Evolutionary conservation across 2,888 invertebrate species (phyloP).

Genomic region (Epinotia nisella): DNA sequence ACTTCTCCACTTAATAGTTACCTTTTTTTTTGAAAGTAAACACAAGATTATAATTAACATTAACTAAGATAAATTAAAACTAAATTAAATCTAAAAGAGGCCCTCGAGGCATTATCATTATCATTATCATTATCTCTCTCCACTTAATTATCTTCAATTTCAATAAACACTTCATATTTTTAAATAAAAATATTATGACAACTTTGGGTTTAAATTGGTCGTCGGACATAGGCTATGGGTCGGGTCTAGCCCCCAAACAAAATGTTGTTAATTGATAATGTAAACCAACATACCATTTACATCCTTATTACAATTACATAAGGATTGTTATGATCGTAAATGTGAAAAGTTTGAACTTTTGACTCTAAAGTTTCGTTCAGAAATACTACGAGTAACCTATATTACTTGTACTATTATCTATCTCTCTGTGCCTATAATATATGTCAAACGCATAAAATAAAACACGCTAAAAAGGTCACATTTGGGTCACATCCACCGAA

Average conservation of each 20-base stretch:
- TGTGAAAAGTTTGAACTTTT: not conserved
- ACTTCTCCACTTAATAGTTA: not conserved
- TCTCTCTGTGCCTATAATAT: too few relatives aligned
- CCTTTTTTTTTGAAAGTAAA: too few relatives aligned
- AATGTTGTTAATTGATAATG: not conserved
- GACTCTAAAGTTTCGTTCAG: constrained; percentile 28
- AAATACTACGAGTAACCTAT: constrained; percentile 19
- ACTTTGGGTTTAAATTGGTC: constrained; percentile 7
- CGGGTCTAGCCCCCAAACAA: not conserved
- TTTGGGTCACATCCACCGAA: too few relatives aligned
- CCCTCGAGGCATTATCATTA: too few relatives aligned
- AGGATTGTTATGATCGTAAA: constrained; percentile 13
- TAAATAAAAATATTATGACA: not conserved
- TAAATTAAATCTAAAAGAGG: too few relatives aligned
- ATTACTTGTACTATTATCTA: too few relatives aligned
- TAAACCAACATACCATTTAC: not conserved
- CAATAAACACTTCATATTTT: not conserved
- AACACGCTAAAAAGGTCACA: too few relatives aligned
- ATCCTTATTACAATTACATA: not conserved
- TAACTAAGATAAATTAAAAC: too few relatives aligned
- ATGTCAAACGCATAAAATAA: too few relatives aligned
- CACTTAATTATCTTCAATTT: not conserved
- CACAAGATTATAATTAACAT: too few relatives aligned
- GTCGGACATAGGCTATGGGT: too few relatives aligned
- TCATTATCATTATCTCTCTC: too few relatives aligned